These are phyloP conservation scores for Apodemia duryi DNA, from an alignment of 2,888 invertebrate genomes.

Conservation along the genomic window DNA sequence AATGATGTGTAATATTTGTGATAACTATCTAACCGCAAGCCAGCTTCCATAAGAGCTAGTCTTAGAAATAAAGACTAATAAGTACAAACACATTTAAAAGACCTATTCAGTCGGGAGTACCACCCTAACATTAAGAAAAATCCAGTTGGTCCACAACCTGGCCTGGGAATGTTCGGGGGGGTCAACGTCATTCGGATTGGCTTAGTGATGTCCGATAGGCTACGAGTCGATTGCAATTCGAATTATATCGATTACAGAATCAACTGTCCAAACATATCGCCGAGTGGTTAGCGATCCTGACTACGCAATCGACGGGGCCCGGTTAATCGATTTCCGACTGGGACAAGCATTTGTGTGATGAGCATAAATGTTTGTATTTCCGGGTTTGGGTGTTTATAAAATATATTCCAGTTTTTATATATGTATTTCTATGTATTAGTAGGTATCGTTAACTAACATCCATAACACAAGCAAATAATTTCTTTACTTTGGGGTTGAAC, in stretches of 20 bases:
- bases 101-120: conserved; percentile 63
- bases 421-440: no score
- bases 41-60: conserved; percentile 56
- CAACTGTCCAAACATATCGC: no score
- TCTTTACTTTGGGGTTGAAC: no score
- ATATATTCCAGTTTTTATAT: no score
- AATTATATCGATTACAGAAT: not conserved
- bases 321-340: no score
- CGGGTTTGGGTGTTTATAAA: no score
- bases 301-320: no score
- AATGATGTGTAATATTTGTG: conserved; percentile 4
- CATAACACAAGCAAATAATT: no score
- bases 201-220: not conserved
- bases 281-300: no score
- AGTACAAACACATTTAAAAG: conserved; percentile 67
- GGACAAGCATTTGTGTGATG: no score
- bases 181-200: conserved; percentile 69
- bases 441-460: no score
- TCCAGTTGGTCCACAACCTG: conserved; percentile 64
- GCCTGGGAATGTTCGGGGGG: conserved; percentile 74
- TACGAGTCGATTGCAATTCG: not conserved
- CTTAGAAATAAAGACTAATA: conserved; percentile 72
- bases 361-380: no score
- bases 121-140: conserved; percentile 68
- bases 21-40: conserved; percentile 26